A percentile compares a stretch with the other conserved stretches of the same genome.
phyloP scores from a whole-genome alignment of 2,113 vertebrate species.

The Engystomops pustulosus region DNA sequence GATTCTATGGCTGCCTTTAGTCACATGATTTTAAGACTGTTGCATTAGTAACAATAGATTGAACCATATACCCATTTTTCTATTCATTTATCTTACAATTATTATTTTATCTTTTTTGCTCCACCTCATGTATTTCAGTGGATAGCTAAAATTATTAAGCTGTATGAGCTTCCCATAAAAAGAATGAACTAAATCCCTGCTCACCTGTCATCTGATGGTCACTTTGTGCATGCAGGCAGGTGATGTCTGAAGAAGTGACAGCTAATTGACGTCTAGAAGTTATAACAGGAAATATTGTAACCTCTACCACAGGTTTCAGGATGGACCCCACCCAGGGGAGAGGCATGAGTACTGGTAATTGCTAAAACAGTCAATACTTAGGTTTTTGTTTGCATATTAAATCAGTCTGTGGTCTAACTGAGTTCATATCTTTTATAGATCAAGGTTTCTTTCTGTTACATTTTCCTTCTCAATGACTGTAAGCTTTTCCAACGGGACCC shows the following conservation, averaged over 20 bases:
- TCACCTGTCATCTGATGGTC: slow-evolving; percentile 47
- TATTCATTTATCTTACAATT: no score
- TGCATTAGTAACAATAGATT: background rate
- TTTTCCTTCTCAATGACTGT: no score
- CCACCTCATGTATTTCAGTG: background rate
- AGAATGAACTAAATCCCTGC: background rate
- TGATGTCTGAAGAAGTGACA: slow-evolving; percentile 40
- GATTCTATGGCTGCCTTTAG: background rate
- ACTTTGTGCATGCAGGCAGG: background rate
- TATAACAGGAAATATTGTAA: slow-evolving; percentile 20
- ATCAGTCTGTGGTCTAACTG: background rate
- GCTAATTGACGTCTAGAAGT: background rate
- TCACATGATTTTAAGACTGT: background rate
- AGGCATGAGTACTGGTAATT: slow-evolving; percentile 31
- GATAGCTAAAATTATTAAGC: background rate
- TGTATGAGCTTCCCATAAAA: background rate
- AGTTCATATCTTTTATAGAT: no score
- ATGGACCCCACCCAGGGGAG: slow-evolving; percentile 47
- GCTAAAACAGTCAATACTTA: background rate
- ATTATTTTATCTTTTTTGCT: background rate
- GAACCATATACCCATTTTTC: no score
- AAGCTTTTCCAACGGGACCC: no score
- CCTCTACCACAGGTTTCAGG: slow-evolving; percentile 42
- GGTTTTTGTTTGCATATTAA: background rate
- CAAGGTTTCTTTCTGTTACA: no score